Conservation (phyloP, 2,888 invertebrate species). For the Taphrorychus bicolor region DNA sequence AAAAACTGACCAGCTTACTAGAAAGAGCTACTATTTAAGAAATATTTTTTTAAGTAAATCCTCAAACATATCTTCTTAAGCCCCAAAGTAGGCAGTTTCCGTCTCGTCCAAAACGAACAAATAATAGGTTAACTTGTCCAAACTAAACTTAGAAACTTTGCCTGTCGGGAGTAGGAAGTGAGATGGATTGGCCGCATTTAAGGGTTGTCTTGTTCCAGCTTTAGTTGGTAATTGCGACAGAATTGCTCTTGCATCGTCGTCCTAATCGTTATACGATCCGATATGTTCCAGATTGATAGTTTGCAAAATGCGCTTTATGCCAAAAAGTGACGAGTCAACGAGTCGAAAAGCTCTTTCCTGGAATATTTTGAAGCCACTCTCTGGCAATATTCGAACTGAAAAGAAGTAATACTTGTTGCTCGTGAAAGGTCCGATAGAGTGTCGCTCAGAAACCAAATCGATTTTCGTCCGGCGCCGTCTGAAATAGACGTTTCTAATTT, state of each 20-base stretch:
- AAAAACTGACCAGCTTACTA: too few species aligned
- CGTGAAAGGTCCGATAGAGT: neutral
- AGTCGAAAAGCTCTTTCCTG: neutral
- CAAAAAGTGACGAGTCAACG: too few species aligned
- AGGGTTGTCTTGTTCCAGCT: neutral
- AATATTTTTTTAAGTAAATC: neutral
- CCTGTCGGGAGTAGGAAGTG: neutral
- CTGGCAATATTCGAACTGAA: neutral
- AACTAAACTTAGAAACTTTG: neutral
- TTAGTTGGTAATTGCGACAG: neutral
- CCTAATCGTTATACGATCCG: neutral
- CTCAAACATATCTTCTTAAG: neutral
- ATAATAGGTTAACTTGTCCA: neutral
- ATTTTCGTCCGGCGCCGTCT: slow-evolving; percentile 12
- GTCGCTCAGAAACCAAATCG: neutral
- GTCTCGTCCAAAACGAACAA: neutral
- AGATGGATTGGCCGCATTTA: neutral
- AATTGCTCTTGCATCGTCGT: neutral
- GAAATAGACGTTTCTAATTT: slow-evolving; percentile 24
- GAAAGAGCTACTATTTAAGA: neutral
- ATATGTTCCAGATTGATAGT: too few species aligned
- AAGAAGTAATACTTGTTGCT: slow-evolving; percentile 6
- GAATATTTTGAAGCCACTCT: neutral
- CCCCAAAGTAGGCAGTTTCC: neutral
- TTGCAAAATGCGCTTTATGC: too few species aligned